Evolutionary conservation across 2,888 invertebrate species (phyloP), one percentile per base, ranked within the genome.

Genomic region (Pantelozetes paolii): DNA sequence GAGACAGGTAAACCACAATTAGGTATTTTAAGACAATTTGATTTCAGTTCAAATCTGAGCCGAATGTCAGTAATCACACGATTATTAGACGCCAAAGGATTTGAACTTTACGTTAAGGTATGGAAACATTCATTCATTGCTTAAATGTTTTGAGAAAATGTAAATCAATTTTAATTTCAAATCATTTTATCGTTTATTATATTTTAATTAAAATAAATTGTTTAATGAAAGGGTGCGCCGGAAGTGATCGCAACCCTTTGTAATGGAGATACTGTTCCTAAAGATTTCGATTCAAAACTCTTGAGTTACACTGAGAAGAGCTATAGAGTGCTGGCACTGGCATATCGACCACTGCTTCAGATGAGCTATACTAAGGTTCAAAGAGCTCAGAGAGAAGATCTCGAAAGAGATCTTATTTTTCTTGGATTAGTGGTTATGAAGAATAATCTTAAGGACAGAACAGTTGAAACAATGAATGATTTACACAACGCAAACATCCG

Each of bases 361-460:
- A 80, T 88, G 54, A 84, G 83, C 20, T 88, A 73, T n/a, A 23
- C 67, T 20, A 69, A 73, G 50, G 64, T 75, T 48, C 75, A 75
- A 30, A 64, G 71, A 64, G 48, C 64, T 5, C 20, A 71, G 18
- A 40, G 84, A 75, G 82, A 83, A 76, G 79, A 82, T 72, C 80
- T 84, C 57, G 85, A 85, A 77, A 78, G 79, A 71, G 81, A 83
- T 75, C 78, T 85, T 76, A 80, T 78, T 13, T 84, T 85, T 77
- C 78, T 84, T 30, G 85, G 84, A 2, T 87, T 99, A 78, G 89
- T 99, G 18, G 89, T 99, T 5, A 87, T 99, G 85, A 98, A 99
- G 82, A 99, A 99, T 83, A 87, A 94, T 0, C 84, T 99, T 72
- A 98, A 98, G 81, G 88, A 90, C 0, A 92, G 94, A 79, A 94